Evolutionary conservation across 2,797 vertebrate species (phyloP).

Genomic region (Capromys pilorides): DNA sequence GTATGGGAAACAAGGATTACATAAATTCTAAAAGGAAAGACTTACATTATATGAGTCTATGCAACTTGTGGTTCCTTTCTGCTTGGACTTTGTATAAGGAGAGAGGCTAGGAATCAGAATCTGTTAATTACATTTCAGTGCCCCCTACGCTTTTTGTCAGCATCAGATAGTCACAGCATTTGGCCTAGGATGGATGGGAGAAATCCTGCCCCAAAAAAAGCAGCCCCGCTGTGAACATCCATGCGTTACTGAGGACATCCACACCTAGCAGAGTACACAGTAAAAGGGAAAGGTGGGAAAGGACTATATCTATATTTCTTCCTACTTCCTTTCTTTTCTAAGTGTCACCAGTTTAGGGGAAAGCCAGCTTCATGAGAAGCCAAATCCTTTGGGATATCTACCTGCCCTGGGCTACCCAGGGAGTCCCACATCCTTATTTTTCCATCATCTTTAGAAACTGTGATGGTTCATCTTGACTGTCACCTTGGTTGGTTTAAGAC

Average conservation of each 20-base stretch:
- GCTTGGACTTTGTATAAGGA: not conserved
- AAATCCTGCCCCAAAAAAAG: not conserved
- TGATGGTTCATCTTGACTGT: not conserved
- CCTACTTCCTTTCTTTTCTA: not conserved
- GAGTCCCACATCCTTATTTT: not conserved
- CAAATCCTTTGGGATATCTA: not conserved
- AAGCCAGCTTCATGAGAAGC: not conserved
- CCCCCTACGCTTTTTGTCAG: no score
- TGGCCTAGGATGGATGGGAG: not conserved
- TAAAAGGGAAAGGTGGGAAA: not conserved
- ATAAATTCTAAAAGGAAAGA: not conserved
- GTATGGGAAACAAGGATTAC: not conserved
- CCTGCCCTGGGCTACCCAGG: not conserved
- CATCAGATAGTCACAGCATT: not conserved
- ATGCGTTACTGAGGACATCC: rapidly evolving
- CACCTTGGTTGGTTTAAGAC: not conserved
- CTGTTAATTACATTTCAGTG: not conserved
- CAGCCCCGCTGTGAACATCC: not conserved
- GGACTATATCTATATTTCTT: not conserved
- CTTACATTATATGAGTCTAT: not conserved
- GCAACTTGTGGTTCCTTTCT: not conserved
- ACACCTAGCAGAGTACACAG: not conserved
- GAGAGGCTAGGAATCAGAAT: not conserved
- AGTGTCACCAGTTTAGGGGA: not conserved
- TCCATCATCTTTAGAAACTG: not conserved